Percentiles rank a stretch among this genome's conserved stretches.
These are phyloP conservation scores for Venturia canescens DNA, from an alignment of 1,140 invertebrate species.

Conservation along the genomic window DNA sequence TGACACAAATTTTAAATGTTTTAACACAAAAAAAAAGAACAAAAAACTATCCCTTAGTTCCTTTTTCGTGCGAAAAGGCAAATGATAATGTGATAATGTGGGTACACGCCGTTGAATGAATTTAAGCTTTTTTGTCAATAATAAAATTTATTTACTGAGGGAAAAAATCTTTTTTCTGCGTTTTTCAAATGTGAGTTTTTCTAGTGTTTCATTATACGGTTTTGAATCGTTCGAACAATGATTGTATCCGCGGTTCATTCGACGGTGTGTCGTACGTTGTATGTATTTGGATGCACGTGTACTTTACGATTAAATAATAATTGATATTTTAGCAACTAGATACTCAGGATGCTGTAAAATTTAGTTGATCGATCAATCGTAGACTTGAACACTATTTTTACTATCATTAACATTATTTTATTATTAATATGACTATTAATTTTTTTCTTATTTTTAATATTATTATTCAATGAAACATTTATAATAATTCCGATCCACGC, in stretches of 20 bases:
- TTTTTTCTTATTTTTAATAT: background rate
- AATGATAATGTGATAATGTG: conserved; percentile 36
- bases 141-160: no score
- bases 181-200: background rate
- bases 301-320: conserved; percentile 17
- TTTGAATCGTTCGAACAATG: background rate
- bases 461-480: no score
- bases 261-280: conserved; percentile 5
- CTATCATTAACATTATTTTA: conserved; percentile 47
- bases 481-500: no score
- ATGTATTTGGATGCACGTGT: conserved; percentile 25
- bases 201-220: background rate
- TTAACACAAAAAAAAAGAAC: background rate
- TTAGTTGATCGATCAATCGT: conserved; percentile 29
- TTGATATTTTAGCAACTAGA: conserved; percentile 32
- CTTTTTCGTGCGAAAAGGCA: background rate
- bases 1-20: background rate
- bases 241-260: background rate
- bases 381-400: conserved; percentile 20
- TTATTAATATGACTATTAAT: background rate
- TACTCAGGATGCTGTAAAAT: conserved; percentile 41
- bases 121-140: no score
- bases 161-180: background rate
- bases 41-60: conserved; percentile 10
- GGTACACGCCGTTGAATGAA: background rate